Percentiles rank a stretch among this genome's conserved stretches.
phyloP scores from a whole-genome alignment of 2,113 vertebrate species.

The Pelusios castaneus region DNA sequence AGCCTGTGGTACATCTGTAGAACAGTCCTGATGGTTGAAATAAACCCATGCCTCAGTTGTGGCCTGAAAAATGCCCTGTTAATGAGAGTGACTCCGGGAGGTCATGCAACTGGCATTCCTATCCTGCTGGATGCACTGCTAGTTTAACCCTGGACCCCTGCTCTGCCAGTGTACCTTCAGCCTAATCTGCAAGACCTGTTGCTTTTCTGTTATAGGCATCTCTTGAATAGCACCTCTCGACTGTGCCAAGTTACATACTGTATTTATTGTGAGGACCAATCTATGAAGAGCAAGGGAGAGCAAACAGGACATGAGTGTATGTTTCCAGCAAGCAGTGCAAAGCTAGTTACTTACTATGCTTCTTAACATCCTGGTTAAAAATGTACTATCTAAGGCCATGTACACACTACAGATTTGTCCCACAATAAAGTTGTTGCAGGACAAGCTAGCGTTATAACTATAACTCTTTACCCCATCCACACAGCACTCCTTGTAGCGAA shows the following conservation, averaged over 20 bases:
- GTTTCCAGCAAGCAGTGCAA: neutral
- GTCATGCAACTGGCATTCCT: neutral
- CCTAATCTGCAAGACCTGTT: neutral
- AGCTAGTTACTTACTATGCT: neutral
- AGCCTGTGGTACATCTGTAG: neutral
- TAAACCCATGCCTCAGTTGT: neutral
- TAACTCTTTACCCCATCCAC: too few species aligned
- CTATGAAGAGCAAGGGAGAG: neutral
- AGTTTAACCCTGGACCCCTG: rapidly evolving
- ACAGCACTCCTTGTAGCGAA: too few species aligned
- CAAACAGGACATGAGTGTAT: neutral
- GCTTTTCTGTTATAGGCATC: neutral
- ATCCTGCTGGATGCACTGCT: too few species aligned
- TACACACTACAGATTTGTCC: too few species aligned
- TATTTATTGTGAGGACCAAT: neutral
- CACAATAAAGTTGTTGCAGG: too few species aligned
- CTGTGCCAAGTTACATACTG: neutral
- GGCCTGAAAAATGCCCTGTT: rapidly evolving
- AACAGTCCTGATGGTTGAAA: neutral
- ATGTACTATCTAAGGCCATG: neutral
- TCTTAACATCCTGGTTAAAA: neutral
- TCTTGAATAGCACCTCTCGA: neutral
- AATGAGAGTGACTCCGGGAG: neutral
- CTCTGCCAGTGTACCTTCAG: rapidly evolving
- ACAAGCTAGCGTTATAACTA: too few species aligned